Evolutionary conservation across 30 jellyfish, hydroid and myxozoan genomes (phyloP), one percentile per base, ranked within the genome.

Genomic region (Kudoa iwatai): DNA sequence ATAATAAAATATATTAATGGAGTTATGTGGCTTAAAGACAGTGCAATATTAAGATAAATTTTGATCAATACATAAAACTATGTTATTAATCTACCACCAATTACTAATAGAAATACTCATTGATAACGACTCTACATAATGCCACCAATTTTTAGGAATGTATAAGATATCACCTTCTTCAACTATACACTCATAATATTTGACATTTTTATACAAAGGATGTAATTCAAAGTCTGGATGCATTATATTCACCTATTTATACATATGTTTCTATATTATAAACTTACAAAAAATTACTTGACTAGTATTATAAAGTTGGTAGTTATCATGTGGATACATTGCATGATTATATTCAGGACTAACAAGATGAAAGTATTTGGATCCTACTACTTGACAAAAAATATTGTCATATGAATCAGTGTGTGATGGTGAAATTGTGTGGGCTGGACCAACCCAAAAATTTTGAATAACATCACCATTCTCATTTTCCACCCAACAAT

Each of bases 371-470:
- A 81, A 57, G 54, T 81, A 64, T 44, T 81, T 81, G 28, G 44
- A 25, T 6, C 99, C 99, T 22, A 53, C 59, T 16, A 81, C 90
- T 47, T 81, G 99, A 14, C 56, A 83, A 39, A 81, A 54, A 20
- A 81, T n/a, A 46, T 81, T 81, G 19, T 81, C 65, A 47, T 81
- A 81, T 0, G 99, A 88, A 45, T 81, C 90, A 35, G 65, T 87
- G 51, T 81, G 99, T 40, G 63, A 47, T 9, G 99, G 99, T 0
- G 89, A 63, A 32, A 79, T 48, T 1, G 98, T 79, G 2, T 88
- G 85, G 25, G 40, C 24, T 12, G 98, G 98, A 26, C 98, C 98
- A 57, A 79, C 53, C 98, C 98, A 79, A 1, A 87, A 88, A 51
- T 79, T 57, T 0, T 53, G 56, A 21, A 57, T 64, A 13, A 58